Evolutionary conservation across 2,888 invertebrate species (phyloP), one percentile per base, ranked within the genome.

Genomic region (Frankliniella intonsa): DNA sequence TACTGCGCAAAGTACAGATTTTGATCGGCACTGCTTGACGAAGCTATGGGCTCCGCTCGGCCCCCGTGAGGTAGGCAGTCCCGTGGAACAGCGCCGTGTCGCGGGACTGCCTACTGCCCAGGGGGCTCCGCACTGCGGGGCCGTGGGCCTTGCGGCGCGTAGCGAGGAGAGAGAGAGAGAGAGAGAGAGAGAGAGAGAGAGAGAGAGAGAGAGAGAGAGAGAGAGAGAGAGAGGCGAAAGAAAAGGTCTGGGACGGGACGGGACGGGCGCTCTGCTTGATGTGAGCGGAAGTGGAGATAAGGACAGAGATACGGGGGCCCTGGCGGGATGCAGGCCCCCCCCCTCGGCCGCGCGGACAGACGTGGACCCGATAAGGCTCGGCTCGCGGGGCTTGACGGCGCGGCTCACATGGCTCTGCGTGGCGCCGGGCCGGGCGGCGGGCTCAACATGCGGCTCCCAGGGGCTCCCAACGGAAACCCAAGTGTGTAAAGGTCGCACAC

Each of bases 301-400:
- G 69, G 69, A 22, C 38, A 38, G 69, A 76, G 69, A 76, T 76
- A 76, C 22, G 69, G 69, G 25, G 22, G 22, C 69, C 62, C 19
- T 62, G 5, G 62, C n/a, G 62, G 7, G 62, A 62, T 55, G 55
- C 55, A 62, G 14, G 62, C 55, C 55, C 14, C 55, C 3, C 55
- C 12, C 38, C 38, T 38, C 38, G 55, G 14, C 65, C 22, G 22
- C 25, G 69, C 25, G 69, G 69, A 76, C 69, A 76, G 69, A 76
- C 69, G 69, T 76, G 69, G 25, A 22, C 69, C 22, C 25, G 69
- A 76, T 76, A 76, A 76, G 69, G 69, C 69, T 25, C 62, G 19
- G 14, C 38, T 38, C 38, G 38, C 38, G 55, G 19, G 14, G 55
- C 17, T 12, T 55, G 12, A 14, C 5, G 55, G 14, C 55, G 55